These are phyloP conservation scores for Parazoanthus swiftii DNA, from an alignment of 92 coral and sea anemone species.

Conservation along the genomic window DNA sequence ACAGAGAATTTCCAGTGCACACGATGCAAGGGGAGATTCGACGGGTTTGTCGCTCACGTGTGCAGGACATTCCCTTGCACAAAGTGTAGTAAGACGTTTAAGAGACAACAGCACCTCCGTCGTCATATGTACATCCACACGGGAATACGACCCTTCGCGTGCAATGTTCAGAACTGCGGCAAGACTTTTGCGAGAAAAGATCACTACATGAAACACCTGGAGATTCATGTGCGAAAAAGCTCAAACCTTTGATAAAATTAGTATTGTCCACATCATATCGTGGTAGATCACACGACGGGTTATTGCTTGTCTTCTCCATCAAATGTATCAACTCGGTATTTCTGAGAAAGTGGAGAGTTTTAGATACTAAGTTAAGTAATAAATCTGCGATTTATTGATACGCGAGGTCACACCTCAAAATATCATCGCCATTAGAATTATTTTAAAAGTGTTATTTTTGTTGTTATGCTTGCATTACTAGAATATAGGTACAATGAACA, in stretches of 20 bases:
- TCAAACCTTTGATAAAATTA: background rate
- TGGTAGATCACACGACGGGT: background rate
- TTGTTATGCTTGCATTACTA: background rate
- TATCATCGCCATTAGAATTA: no score
- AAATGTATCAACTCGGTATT: no score
- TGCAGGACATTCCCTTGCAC: slow-evolving; percentile 16
- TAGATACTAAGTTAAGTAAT: no score
- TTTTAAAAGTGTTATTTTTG: background rate
- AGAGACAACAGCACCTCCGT: slow-evolving; percentile 26
- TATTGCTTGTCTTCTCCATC: no score
- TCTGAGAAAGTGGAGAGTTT: no score
- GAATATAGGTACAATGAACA: background rate
- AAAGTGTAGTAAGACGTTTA: slow-evolving; percentile 9
- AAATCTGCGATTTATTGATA: no score
- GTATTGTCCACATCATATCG: background rate
- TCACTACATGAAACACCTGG: slow-evolving; percentile 51
- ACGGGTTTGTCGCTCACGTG: background rate
- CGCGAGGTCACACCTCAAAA: no score
- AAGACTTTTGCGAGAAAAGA: slow-evolving; percentile 59
- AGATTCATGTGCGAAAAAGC: slow-evolving; percentile 17
- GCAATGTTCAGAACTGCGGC: slow-evolving; percentile 50
- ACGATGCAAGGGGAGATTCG: slow-evolving; percentile 18
- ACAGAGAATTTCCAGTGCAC: background rate
- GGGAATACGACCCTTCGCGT: slow-evolving; percentile 54
- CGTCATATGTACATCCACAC: slow-evolving; percentile 43